These are phyloP conservation scores for Siphamia tubifer DNA, from an alignment of 2,113 vertebrate genomes.

Conservation along the genomic window DNA sequence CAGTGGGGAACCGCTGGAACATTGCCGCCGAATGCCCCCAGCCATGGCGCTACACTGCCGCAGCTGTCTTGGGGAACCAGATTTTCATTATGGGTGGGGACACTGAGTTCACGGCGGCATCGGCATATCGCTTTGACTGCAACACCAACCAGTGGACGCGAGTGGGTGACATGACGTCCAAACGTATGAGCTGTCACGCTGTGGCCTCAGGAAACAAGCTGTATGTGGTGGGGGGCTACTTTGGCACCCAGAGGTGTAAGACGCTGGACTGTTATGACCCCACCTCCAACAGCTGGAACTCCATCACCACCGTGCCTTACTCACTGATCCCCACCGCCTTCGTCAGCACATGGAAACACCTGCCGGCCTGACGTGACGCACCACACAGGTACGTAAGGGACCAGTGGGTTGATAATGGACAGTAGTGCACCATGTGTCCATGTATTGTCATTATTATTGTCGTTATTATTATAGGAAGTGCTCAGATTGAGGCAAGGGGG, in stretches of 20 bases:
- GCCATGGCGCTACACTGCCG: slow-evolving; percentile 93
- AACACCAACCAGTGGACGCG: slow-evolving; percentile 91
- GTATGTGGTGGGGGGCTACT: slow-evolving; percentile 95
- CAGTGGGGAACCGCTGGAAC: slow-evolving; percentile 87
- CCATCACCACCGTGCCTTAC: slow-evolving; percentile 95
- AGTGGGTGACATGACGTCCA: slow-evolving; percentile 95
- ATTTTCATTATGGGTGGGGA: slow-evolving; percentile 98
- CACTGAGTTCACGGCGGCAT: slow-evolving; percentile 92
- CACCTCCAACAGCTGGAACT: slow-evolving; percentile 90
- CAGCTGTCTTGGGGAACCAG: slow-evolving; percentile 92
- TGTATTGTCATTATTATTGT: too few species aligned
- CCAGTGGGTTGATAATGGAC: neutral
- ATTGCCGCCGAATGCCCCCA: slow-evolving; percentile 92
- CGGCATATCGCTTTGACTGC: slow-evolving; percentile 93
- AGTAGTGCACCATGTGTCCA: too few species aligned
- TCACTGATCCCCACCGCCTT: slow-evolving; percentile 95
- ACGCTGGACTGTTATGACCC: slow-evolving; percentile 96
- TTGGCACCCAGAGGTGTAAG: slow-evolving; percentile 94
- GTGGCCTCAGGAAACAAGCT: slow-evolving; percentile 94
- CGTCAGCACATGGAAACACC: slow-evolving; percentile 96
- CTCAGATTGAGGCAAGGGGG: too few species aligned
- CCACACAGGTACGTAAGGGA: neutral
- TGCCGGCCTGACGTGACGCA: slow-evolving; percentile 81
- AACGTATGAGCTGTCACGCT: slow-evolving; percentile 95
- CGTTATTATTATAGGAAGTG: too few species aligned